Evolutionary conservation across 2,113 vertebrate genomes (phyloP).

Genomic region (Chamaetylas fuelleborni): DNA sequence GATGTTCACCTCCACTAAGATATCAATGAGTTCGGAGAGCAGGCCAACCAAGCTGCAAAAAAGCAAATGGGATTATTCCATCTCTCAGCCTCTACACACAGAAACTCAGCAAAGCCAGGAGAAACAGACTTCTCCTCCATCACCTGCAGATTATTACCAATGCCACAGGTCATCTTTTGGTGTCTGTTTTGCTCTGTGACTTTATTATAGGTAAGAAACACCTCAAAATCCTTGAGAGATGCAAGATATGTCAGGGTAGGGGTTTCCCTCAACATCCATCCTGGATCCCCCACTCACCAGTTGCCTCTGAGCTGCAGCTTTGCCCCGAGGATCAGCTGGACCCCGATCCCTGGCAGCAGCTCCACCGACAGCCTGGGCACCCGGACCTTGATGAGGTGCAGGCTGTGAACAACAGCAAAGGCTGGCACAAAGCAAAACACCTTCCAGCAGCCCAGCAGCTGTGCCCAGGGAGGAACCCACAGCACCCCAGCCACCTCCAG

Average conservation of each 20-base stretch:
- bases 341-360: background rate
- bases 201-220: background rate
- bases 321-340: background rate
- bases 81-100: background rate
- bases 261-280: background rate
- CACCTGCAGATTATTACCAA: background rate
- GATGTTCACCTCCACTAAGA: conserved; percentile 19
- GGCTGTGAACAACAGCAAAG: background rate
- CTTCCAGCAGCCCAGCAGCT: background rate
- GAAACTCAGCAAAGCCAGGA: background rate
- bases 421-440: background rate
- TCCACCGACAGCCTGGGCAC: background rate
- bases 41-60: conserved; percentile 40
- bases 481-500: background rate
- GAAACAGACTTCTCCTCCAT: background rate
- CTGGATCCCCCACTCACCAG: background rate
- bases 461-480: fast-evolving
- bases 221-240: background rate
- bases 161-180: background rate
- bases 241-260: fast-evolving
- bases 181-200: background rate
- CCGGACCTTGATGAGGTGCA: background rate
- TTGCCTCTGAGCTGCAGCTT: conserved; percentile 30
- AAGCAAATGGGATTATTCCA: background rate
- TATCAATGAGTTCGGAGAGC: conserved; percentile 9